Evolutionary conservation across 2,113 vertebrate genomes (phyloP), one percentile per base, ranked within the genome.

Genomic region (Chauna torquata): DNA sequence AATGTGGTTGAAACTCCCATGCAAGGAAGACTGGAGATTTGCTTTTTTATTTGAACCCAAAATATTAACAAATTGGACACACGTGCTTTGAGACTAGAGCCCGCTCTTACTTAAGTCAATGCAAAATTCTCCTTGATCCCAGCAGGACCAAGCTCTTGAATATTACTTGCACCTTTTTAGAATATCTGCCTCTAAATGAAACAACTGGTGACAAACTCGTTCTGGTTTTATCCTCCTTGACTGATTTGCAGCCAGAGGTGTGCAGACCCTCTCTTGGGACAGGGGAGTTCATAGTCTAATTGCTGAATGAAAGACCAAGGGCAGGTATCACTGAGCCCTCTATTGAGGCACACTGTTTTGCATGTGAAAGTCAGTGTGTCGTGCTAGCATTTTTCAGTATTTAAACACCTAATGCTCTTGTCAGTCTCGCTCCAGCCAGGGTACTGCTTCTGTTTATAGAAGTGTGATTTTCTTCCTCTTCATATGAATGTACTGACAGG

Each of bases 11-110:
- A 92, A 95, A 95, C 96, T 90, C 86, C 75, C 96, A 95, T 92
- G 94, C 96, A 95, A 89, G 96, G 94, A 94, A 90, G 86, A 90
- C 38, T 87, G 83, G 78, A 95, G 92, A 87, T 94, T 97, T 97
- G 92, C 68, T 97, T 94, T 94, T 92, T 94, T 92, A 91, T 97
- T 97, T 95, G 96, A 96, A 95, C 96, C 86, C 84, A 72, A 95
- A 97, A 94, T 78, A 96, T 82, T 61, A 94, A 92, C 95, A 97
- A 97, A 97, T 97, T 96, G 92, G 91, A 94, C 86, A 74, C 94
- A 97, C 6, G 89, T 97, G 96, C 94, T 94, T 83, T 69, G 65
- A 87, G 88, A 91, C 81, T 69, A 23, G 61, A 93, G 74, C 74
- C 27, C 30, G 4, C 57, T 91, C 94, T 71, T 75, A 66, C 55